phyloP scores from a whole-genome alignment of 2,113 vertebrate species.

The Aptenodytes patagonicus region DNA sequence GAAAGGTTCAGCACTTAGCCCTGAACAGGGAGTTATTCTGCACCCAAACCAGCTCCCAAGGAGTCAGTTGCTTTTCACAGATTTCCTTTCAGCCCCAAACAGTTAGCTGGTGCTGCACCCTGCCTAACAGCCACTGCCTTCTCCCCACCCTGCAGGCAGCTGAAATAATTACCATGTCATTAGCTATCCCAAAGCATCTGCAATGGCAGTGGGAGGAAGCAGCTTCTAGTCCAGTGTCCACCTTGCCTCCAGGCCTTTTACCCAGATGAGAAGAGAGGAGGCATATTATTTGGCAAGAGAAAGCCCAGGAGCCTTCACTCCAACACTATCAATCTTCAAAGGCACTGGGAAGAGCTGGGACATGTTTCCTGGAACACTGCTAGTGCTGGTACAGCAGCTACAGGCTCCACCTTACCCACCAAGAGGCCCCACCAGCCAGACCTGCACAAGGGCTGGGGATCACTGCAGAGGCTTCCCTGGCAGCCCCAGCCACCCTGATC shows the following conservation, averaged over 20 bases:
- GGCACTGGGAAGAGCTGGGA: not conserved
- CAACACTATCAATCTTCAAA: slow-evolving; percentile 16
- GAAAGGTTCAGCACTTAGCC: not conserved
- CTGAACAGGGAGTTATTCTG: not conserved
- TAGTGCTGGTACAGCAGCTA: not conserved
- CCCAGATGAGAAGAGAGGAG: not conserved
- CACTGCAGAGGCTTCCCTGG: not conserved
- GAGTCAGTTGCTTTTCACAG: not conserved
- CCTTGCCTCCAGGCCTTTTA: slow-evolving; percentile 40
- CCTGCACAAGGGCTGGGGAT: not conserved
- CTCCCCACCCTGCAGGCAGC: not conserved
- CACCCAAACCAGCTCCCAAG: not conserved
- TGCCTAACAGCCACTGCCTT: not conserved
- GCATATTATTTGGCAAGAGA: not conserved
- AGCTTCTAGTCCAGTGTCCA: not conserved
- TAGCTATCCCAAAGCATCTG: not conserved
- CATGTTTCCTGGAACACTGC: not conserved
- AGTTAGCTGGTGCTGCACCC: not conserved
- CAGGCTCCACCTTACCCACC: not conserved
- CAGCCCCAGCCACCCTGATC: not conserved
- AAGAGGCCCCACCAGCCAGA: not conserved
- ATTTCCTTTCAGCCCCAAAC: not conserved
- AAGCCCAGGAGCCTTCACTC: not conserved
- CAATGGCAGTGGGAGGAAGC: not conserved
- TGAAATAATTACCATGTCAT: not conserved